phyloP scores from a whole-genome alignment of 2,888 invertebrate species.

The Ashinkailepas kermadecensis region DNA sequence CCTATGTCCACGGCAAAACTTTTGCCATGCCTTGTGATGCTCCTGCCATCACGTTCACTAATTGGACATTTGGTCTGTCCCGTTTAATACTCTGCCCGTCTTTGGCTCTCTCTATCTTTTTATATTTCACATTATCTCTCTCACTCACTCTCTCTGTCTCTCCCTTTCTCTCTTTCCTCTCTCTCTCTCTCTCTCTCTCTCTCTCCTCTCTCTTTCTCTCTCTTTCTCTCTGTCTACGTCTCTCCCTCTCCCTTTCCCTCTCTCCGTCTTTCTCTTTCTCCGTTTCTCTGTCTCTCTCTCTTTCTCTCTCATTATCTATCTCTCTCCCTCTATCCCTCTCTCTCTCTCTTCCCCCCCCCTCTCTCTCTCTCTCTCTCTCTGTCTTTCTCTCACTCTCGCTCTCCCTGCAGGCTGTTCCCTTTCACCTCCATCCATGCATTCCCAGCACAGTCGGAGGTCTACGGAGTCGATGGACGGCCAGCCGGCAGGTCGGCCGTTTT shows the following conservation, averaged over 20 bases:
- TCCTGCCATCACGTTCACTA: no score
- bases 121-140: not conserved
- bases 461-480: no score
- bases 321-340: not conserved
- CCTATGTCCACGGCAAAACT: no score
- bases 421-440: no score
- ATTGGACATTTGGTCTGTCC: no score
- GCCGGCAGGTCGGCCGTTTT: no score
- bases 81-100: no score
- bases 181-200: not conserved
- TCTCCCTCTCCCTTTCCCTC: not conserved
- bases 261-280: not conserved
- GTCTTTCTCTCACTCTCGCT: no score
- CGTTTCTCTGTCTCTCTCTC: not conserved
- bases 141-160: not conserved
- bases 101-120: no score
- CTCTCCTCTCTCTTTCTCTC: not conserved
- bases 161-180: not conserved
- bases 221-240: not conserved
- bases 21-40: no score
- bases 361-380: not conserved
- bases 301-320: not conserved
- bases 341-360: not conserved
- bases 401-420: no score
- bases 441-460: no score